Conservation (phyloP, 2,888 invertebrate species). For the Lumbricus terrestris region DNA sequence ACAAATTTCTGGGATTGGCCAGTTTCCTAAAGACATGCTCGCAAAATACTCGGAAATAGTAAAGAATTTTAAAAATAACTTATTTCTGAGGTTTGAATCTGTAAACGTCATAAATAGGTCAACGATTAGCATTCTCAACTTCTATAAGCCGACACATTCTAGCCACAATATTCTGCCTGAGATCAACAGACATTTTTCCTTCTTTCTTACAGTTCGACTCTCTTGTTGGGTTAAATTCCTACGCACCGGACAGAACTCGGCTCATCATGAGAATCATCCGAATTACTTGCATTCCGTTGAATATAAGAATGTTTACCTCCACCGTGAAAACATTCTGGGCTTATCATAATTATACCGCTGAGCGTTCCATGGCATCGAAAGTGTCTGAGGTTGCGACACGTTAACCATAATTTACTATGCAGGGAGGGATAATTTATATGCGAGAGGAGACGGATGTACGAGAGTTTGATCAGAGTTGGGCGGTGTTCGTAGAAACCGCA, state of each 20-base stretch:
- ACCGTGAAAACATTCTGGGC: not conserved
- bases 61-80: too few species aligned
- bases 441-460: not conserved
- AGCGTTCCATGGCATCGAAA: not conserved
- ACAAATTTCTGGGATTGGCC: too few species aligned
- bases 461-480: not conserved
- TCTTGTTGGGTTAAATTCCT: not conserved
- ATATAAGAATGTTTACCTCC: not conserved
- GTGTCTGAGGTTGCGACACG: not conserved
- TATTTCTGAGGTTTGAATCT: too few species aligned
- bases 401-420: not conserved
- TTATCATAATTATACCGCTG: not conserved
- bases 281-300: not conserved
- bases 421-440: too few species aligned
- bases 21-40: too few species aligned
- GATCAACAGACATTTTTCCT: not conserved
- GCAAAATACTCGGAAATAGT: too few species aligned
- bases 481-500: too few species aligned
- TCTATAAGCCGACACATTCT: not conserved
- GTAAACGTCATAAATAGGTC: too few species aligned
- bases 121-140: too few species aligned
- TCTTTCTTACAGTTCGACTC: not conserved
- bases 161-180: not conserved
- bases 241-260: not conserved
- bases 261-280: not conserved